Percentiles rank a stretch among this genome's conserved stretches.
These are phyloP conservation scores for Drosophila anceps DNA, from an alignment of 2,888 invertebrate genomes.

Conservation along the genomic window DNA sequence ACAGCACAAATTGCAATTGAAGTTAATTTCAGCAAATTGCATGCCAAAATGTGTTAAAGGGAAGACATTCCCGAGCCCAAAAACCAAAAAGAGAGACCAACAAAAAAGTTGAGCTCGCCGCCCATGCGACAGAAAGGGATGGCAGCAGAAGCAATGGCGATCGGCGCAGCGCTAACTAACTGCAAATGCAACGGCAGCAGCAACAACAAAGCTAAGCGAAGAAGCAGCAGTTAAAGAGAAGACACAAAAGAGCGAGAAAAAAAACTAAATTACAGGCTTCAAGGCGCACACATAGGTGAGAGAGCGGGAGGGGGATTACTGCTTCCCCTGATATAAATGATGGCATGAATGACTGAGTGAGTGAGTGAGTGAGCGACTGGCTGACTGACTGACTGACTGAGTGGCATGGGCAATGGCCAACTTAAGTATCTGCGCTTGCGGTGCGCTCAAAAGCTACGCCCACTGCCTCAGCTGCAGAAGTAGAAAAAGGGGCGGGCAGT, in stretches of 20 bases:
- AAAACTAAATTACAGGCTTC: slow-evolving; percentile 77
- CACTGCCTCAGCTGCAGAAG: slow-evolving; percentile 49
- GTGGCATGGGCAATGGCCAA: slow-evolving; percentile 42
- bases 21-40: slow-evolving; percentile 85
- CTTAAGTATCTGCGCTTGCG: slow-evolving; percentile 81
- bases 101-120: not conserved
- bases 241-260: slow-evolving; percentile 17
- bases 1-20: slow-evolving; percentile 82
- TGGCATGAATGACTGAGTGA: slow-evolving; percentile 75
- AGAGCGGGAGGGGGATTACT: slow-evolving; percentile 12
- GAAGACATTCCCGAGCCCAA: slow-evolving; percentile 69
- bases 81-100: slow-evolving; percentile 1
- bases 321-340: slow-evolving; percentile 58
- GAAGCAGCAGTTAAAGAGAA: slow-evolving; percentile 2
- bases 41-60: slow-evolving; percentile 85
- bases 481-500: slow-evolving; percentile 28
- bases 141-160: slow-evolving; percentile 70
- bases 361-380: slow-evolving; percentile 57
- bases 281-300: slow-evolving; percentile 53
- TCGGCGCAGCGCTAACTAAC: slow-evolving; percentile 71
- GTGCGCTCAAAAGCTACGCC: slow-evolving; percentile 76
- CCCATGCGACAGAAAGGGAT: not conserved
- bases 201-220: slow-evolving; percentile 8
- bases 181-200: slow-evolving; percentile 18
- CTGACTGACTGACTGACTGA: slow-evolving; percentile 43